These are phyloP conservation scores for Willisornis vidua DNA, from an alignment of 2,113 vertebrate species.

Conservation along the genomic window DNA sequence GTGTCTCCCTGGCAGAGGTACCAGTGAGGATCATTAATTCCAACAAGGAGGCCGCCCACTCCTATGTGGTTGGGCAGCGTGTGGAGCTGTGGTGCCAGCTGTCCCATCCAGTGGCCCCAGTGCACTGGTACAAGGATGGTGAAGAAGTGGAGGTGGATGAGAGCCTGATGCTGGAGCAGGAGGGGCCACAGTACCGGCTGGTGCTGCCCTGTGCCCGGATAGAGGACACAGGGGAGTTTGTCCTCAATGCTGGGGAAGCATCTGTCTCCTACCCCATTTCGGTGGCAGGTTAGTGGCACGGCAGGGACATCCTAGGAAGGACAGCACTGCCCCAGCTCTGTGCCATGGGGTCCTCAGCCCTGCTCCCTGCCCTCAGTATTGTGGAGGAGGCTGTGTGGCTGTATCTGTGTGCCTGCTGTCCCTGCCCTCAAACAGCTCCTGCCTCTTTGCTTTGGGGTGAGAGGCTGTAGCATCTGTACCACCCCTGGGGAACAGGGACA, in stretches of 20 bases:
- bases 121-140: constrained; percentile 89
- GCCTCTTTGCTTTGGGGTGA: not conserved
- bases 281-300: constrained; percentile 76
- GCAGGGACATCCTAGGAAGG: not conserved
- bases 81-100: constrained; percentile 91
- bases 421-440: not conserved
- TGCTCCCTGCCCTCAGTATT: not conserved
- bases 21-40: constrained; percentile 84
- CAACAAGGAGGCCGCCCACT: constrained; percentile 72
- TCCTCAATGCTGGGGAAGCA: constrained; percentile 79
- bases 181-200: constrained; percentile 81
- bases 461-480: not conserved
- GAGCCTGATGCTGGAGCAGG: constrained; percentile 79
- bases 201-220: constrained; percentile 82
- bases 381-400: accelerated
- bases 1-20: constrained; percentile 75
- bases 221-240: constrained; percentile 85
- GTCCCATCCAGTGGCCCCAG: constrained; percentile 73
- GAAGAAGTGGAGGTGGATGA: constrained; percentile 82
- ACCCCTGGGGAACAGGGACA: not conserved
- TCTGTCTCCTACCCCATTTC: constrained; percentile 81
- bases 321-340: not conserved
- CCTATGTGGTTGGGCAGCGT: constrained; percentile 79
- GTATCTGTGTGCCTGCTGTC: accelerated
- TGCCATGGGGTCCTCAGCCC: not conserved